A percentile compares a stretch with the other conserved stretches of the same genome.
phyloP scores from a whole-genome alignment of 2,113 vertebrate genomes.

The Aramus guarauna region DNA sequence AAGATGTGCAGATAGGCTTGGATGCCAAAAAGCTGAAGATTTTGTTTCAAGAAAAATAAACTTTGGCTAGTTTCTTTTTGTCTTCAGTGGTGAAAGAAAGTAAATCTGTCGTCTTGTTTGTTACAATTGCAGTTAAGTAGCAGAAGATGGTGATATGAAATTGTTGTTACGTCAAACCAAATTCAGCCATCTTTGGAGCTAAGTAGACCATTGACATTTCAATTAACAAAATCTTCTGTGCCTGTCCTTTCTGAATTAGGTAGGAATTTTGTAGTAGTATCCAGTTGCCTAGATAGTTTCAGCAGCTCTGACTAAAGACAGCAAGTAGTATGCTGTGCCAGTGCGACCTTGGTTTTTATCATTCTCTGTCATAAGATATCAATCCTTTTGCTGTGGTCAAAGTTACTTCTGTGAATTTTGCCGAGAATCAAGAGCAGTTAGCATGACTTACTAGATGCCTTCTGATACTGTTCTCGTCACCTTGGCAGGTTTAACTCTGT shows the following conservation, averaged over 20 bases:
- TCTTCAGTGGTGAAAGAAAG: neutral
- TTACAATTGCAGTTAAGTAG: neutral
- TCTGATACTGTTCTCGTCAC: neutral
- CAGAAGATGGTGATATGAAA: neutral
- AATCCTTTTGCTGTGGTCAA: neutral
- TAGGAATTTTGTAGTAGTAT: neutral
- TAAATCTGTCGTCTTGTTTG: neutral
- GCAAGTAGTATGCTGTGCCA: neutral
- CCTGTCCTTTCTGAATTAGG: neutral
- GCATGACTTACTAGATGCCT: neutral
- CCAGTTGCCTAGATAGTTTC: neutral
- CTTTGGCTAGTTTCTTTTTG: neutral
- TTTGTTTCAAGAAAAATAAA: neutral
- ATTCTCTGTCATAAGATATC: neutral
- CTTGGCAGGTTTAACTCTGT: neutral
- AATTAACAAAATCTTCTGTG: neutral
- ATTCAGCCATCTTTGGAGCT: neutral
- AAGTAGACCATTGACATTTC: neutral
- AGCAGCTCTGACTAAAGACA: neutral
- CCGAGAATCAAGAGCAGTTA: neutral
- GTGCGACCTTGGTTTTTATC: neutral
- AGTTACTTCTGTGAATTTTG: neutral
- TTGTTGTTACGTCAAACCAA: neutral
- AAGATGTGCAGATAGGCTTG: neutral
- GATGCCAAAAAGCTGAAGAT: neutral